Evolutionary conservation across 2,113 vertebrate genomes (phyloP).

Genomic region (Maccullochella peelii): DNA sequence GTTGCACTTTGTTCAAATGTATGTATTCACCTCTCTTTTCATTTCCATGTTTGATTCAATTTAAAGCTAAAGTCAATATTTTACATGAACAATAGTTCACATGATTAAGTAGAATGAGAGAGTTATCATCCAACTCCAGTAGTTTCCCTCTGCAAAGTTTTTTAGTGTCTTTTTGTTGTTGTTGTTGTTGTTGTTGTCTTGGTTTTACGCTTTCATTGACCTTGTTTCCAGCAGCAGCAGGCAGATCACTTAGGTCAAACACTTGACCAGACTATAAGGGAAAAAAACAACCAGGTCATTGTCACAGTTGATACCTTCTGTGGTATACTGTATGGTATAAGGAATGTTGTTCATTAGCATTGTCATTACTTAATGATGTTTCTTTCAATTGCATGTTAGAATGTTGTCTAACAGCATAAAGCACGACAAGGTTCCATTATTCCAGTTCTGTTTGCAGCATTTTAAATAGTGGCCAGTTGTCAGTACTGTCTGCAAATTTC

Average conservation of each 20-base stretch:
- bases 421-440: background rate
- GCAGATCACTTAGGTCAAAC: too few species aligned
- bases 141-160: background rate
- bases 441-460: background rate
- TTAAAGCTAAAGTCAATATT: background rate
- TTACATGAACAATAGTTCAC: background rate
- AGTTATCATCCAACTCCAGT: background rate
- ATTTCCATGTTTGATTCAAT: background rate
- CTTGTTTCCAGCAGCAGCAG: background rate
- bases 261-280: too few species aligned
- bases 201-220: background rate
- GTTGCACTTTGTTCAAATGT: background rate
- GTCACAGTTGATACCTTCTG: too few species aligned
- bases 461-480: background rate
- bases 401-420: background rate
- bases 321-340: background rate
- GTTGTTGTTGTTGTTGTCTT: too few species aligned
- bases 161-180: background rate
- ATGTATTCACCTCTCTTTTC: background rate
- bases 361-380: background rate
- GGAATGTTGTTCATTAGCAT: background rate
- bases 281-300: background rate
- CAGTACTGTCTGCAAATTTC: background rate
- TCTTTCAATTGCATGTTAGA: background rate
- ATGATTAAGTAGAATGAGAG: background rate